Percentiles rank a stretch among this genome's conserved stretches.
These are phyloP conservation scores for Sebastes goodei DNA, from an alignment of 2,797 vertebrate species.

Conservation along the genomic window DNA sequence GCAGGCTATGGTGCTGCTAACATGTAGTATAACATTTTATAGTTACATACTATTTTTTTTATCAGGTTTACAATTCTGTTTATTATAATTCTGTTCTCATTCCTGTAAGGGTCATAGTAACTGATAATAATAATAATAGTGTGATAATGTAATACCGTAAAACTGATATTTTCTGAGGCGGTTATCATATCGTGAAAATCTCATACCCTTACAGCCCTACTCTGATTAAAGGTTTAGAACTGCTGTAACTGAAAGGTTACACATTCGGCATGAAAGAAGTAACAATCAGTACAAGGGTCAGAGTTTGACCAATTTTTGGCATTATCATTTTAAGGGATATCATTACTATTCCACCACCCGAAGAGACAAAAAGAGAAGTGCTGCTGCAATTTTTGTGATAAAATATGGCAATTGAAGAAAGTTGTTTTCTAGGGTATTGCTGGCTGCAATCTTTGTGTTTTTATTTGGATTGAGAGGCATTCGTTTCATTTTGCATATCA, in stretches of 20 bases:
- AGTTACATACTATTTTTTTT: too few relatives aligned
- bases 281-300: background rate
- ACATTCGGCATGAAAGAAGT: background rate
- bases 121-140: too few relatives aligned
- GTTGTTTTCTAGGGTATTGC: constrained; percentile 10
- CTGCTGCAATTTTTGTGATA: background rate
- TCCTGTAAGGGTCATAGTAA: too few relatives aligned
- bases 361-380: background rate
- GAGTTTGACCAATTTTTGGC: background rate
- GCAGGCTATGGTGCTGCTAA: background rate
- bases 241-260: background rate
- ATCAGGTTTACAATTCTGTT: too few relatives aligned
- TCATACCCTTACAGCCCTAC: too few relatives aligned
- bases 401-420: constrained; percentile 10
- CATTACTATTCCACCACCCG: background rate
- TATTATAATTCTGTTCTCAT: too few relatives aligned
- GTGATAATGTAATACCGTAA: too few relatives aligned
- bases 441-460: constrained; percentile 26
- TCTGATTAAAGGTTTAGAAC: background rate
- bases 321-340: background rate
- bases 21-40: too few relatives aligned
- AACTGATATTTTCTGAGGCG: too few relatives aligned
- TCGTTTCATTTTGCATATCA: constrained; percentile 65
- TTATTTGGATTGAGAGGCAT: constrained; percentile 37
- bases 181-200: too few relatives aligned